Base-by-base conservation (phyloP, 2,797 vertebrate genomes). In the Periophthalmus magnuspinnatus region DNA sequence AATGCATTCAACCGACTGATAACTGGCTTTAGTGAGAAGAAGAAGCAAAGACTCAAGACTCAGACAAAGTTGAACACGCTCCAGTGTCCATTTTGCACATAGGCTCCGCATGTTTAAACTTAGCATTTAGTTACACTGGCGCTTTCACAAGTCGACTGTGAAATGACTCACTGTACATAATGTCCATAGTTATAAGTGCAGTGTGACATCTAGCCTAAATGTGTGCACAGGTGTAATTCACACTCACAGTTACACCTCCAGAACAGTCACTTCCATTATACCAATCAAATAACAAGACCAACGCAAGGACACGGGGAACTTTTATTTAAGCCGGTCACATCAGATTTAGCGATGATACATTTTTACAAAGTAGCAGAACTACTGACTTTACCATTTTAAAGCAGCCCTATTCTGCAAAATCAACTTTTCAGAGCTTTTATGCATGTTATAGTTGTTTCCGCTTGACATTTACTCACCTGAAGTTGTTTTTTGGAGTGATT, bases 181-280 rank as follows among this genome's bases (percentile, higher is more conserved):
- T 52, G 63, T 65, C 63, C 45, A 21, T 52, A 50, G 63, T 52
- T 52, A 52, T 50, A 47, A 50, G 17, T 21, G 14, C 5, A 24
- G 32, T 13, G 41, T 16, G 47, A 50, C 45, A 33, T 48, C 28
- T 11, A 45, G 61, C 22, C 63, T 47, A 47, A 63, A 45, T 60
- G 52, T 60, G 36, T 59, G 52, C 56, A 74, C 75, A 62, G 54
- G 65, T 68, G 41, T 21, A 75, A 63, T 50, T 67, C 75, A 65
- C 76, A 75, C 56, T 77, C 67, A 70, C 65, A 69, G 67, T 45
- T 45, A 67, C 72, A 60, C 45, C 33, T 80, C 72, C 56, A 78
- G 72, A 67, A 28, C 19, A 33, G 65, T 56, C 63, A 56, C 22
- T 56, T 56, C 3, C 0, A 59, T 3, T 4, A 34, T 3, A 59